Evolutionary conservation across 2,888 invertebrate genomes (phyloP).

Genomic region (Corbicula japonica): DNA sequence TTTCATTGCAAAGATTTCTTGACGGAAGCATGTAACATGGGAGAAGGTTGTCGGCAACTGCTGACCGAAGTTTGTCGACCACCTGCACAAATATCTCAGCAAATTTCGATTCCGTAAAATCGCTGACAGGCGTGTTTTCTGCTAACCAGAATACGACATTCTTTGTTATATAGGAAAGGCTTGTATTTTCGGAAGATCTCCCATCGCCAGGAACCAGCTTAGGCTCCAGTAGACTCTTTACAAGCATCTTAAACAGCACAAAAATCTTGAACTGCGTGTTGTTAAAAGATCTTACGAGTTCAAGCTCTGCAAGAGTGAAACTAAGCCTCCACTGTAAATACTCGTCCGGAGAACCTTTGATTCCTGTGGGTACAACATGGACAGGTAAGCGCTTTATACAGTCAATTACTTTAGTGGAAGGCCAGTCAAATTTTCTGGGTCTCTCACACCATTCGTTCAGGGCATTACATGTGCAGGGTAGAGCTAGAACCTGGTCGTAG

Average conservation of each 20-base stretch:
- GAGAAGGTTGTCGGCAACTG: not conserved
- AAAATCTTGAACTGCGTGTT: slow-evolving; percentile 20
- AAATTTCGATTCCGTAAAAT: not conserved
- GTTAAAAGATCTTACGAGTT: slow-evolving; percentile 28
- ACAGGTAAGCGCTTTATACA: not conserved
- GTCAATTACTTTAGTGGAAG: not conserved
- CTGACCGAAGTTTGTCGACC: not conserved
- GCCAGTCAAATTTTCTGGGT: not conserved
- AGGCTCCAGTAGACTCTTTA: not conserved
- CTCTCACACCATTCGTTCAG: slow-evolving; percentile 1
- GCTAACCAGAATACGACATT: slow-evolving; percentile 6
- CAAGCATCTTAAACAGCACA: slow-evolving; percentile 10
- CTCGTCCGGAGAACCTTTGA: slow-evolving; percentile 1
- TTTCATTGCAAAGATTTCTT: not conserved
- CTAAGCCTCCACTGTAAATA: slow-evolving; percentile 28
- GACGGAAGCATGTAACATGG: slow-evolving; percentile 1
- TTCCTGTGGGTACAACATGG: slow-evolving; percentile 27
- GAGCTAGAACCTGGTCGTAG: not conserved
- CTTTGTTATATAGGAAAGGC: slow-evolving; percentile 2
- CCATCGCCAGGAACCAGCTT: no score
- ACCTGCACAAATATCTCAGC: not conserved
- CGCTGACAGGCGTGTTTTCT: not conserved
- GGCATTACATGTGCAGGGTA: not conserved
- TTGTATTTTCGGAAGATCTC: no score
- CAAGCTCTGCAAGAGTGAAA: slow-evolving; percentile 18